These are phyloP conservation scores for Anguilla japonica DNA, from an alignment of 2,113 vertebrate species.

Conservation along the genomic window DNA sequence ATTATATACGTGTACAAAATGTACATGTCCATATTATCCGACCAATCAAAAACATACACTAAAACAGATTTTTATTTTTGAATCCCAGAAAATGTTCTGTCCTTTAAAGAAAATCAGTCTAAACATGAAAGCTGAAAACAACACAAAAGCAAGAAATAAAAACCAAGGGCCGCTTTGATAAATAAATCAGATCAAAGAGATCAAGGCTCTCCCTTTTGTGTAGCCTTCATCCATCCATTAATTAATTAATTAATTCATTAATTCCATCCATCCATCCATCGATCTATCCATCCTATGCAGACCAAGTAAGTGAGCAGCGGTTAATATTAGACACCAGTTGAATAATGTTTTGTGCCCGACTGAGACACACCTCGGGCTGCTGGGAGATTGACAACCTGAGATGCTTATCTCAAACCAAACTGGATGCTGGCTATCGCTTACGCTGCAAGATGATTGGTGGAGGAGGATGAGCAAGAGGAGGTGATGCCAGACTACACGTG, in stretches of 20 bases:
- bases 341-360: neutral
- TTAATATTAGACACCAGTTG: neutral
- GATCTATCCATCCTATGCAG: neutral
- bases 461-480: conserved; percentile 26
- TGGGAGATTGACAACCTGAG: conserved; percentile 5
- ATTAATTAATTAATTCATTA: neutral
- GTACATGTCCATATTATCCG: too few species aligned
- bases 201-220: conserved; percentile 13
- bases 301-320: neutral
- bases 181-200: conserved; percentile 26
- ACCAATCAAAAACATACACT: too few species aligned
- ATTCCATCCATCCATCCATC: neutral
- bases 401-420: neutral
- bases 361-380: neutral
- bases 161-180: conserved; percentile 27
- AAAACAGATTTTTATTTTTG: too few species aligned
- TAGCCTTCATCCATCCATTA: neutral
- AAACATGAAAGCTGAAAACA: neutral
- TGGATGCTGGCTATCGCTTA: conserved; percentile 12
- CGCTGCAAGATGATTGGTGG: conserved; percentile 61
- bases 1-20: too few species aligned
- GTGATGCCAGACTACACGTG: conserved; percentile 24
- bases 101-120: neutral
- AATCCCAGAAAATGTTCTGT: neutral
- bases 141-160: neutral